Conservation (phyloP, 2,797 vertebrate genomes). For the Paedocypris micromegethes region DNA sequence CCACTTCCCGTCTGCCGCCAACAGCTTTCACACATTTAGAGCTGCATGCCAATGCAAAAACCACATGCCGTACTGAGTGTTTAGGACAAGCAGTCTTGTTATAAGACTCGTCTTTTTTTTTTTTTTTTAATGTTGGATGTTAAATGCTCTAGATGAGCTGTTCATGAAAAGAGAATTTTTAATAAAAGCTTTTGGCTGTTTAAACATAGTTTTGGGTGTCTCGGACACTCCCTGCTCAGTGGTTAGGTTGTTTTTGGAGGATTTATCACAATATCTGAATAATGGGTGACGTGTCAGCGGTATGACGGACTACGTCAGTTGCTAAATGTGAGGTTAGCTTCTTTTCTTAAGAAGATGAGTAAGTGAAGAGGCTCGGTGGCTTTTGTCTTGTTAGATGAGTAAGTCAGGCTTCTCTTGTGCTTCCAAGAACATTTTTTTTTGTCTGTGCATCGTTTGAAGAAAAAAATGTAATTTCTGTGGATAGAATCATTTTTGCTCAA, state of each 20-base stretch:
- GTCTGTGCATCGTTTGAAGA: too few relatives aligned
- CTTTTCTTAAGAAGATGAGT: conserved; percentile 67
- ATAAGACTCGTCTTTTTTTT: too few relatives aligned
- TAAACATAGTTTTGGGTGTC: neutral
- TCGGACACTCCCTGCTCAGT: conserved; percentile 1
- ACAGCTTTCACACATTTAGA: conserved; percentile 40
- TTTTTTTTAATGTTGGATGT: neutral
- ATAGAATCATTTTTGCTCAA: too few relatives aligned
- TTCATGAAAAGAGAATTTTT: neutral
- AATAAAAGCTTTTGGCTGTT: conserved; percentile 1
- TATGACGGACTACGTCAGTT: conserved; percentile 41
- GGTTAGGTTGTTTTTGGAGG: conserved; percentile 13
- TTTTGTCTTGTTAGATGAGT: conserved; percentile 37
- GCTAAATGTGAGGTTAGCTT: conserved; percentile 59
- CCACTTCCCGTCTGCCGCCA: conserved; percentile 51
- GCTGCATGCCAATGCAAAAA: conserved; percentile 33
- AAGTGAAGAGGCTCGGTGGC: conserved; percentile 64
- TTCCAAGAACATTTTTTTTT: conserved; percentile 26
- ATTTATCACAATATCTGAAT: conserved; percentile 52
- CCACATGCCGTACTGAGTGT: neutral
- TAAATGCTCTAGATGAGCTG: neutral
- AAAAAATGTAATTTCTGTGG: too few relatives aligned
- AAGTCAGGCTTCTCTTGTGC: conserved; percentile 42
- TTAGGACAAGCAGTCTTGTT: neutral
- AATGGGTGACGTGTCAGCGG: conserved; percentile 53